A percentile compares a stretch with the other conserved stretches of the same genome.
Evolutionary conservation across 2,888 invertebrate genomes (phyloP).

Genomic region (Pollenia labialis): DNA sequence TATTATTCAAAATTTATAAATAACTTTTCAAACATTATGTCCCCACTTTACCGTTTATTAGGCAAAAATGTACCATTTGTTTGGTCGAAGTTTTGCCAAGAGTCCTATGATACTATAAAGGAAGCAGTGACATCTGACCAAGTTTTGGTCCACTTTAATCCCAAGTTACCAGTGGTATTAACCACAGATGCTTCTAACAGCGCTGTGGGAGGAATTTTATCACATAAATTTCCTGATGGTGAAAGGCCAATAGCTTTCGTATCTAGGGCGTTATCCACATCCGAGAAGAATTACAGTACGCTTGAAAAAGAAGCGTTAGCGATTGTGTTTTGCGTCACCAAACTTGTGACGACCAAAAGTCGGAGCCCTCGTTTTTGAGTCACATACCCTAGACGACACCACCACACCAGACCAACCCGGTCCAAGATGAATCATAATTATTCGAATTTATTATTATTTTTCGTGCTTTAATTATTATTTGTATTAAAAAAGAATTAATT

Average conservation of each 20-base stretch:
- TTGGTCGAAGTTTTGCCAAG: conserved; percentile 76
- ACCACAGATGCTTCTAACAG: conserved; percentile 74
- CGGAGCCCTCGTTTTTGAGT: too few species aligned
- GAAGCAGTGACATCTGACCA: conserved; percentile 52
- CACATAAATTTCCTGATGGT: conserved; percentile 63
- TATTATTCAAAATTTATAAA: conserved; percentile 69
- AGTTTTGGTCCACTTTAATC: conserved; percentile 74
- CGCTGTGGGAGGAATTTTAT: conserved; percentile 70
- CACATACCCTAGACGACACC: too few species aligned
- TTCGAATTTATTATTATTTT: too few species aligned
- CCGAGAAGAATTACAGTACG: conserved; percentile 72
- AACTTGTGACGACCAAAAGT: too few species aligned
- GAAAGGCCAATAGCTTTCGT: conserved; percentile 69
- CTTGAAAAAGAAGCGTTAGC: conserved; percentile 65
- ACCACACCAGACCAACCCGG: too few species aligned
- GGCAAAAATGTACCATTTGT: conserved; percentile 70
- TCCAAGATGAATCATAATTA: too few species aligned
- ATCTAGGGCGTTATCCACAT: conserved; percentile 64
- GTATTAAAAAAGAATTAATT: too few species aligned
- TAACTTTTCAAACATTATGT: conserved; percentile 65
- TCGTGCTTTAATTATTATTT: too few species aligned
- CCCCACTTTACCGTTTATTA: conserved; percentile 63
- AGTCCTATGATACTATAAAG: conserved; percentile 77
- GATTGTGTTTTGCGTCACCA: conserved; percentile 63
- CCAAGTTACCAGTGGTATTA: conserved; percentile 69